Conservation (phyloP, 2,113 vertebrate genomes). For the Cyprinodon variegatus region DNA sequence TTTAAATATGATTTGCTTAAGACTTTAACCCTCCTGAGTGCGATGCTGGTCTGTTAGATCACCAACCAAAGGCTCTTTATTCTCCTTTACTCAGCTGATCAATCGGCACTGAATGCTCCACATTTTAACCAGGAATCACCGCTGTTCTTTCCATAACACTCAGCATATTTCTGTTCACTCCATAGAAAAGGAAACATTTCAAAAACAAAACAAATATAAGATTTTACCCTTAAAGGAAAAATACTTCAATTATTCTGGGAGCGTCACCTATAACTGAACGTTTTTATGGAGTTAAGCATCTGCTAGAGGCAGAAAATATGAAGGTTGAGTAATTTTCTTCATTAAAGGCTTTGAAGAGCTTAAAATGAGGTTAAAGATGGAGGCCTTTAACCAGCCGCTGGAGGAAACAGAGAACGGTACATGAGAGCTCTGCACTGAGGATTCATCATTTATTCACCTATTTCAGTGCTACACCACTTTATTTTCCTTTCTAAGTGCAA, state of each 20-base stretch:
- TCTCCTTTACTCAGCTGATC: neutral
- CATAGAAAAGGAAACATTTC: neutral
- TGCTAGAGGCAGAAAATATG: neutral
- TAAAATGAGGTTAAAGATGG: neutral
- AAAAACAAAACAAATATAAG: neutral
- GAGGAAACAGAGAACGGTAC: neutral
- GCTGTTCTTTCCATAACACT: neutral
- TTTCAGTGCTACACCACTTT: slow-evolving; percentile 30
- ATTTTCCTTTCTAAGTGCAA: slow-evolving; percentile 46
- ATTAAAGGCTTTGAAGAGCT: neutral
- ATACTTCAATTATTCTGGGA: neutral
- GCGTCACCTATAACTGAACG: neutral
- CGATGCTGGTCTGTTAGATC: neutral
- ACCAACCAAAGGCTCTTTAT: neutral
- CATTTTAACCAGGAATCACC: neutral
- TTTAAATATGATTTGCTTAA: no score
- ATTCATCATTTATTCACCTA: slow-evolving; percentile 42
- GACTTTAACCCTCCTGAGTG: neutral
- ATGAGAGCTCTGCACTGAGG: slow-evolving; percentile 13
- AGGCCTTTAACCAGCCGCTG: neutral
- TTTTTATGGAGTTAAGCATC: neutral
- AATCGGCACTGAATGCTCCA: neutral
- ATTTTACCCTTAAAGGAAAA: neutral
- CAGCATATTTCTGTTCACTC: neutral
- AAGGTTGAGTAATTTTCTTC: neutral